Base-by-base conservation (phyloP, 2,797 vertebrate species). In the Periparus ater region DNA sequence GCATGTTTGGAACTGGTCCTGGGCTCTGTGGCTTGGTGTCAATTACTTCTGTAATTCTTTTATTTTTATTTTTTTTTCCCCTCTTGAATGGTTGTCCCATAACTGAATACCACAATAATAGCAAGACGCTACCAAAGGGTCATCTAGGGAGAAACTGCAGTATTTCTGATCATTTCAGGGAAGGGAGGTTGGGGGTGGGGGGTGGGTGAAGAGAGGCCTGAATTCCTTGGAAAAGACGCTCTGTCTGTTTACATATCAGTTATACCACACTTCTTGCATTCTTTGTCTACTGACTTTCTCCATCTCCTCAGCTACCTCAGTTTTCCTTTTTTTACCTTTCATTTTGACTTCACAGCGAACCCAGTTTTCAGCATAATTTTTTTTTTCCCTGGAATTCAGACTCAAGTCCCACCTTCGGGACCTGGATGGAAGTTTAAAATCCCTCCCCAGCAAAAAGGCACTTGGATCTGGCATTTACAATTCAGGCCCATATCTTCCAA, bases 31-130 rank as follows among this genome's bases (percentile, higher is more conserved):
- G 89, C 50, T 95, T 91, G 36, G 74, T 96, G 62, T 91, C 54
- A n/a, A n/a, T n/a, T n/a, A 74, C 83, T 91, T 94, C 77, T 65
- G 2, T 44, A 88, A 67, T 77, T 76, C 3, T 63, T 93, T 51
- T 36, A 6, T 7, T 54, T 55, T 40, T 40, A 40, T 86, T 65
- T 74, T 53, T 42, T 36, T 58, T 74, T 62, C 47, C 4, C 7
- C 55, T 72, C 44, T 73, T 86, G 82, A 74, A 65, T 91, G 32
- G 61, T 42, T 95, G 51, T 90, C 57, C 86, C 74, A 55, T 74
- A 88, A 82, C 63, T 87, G 83, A 95, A 93, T 58, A 77, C 85
- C 94, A 93, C 93, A 91, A 89, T 72, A 95, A 95, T 65, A 57
- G 91, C 60, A 94, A 80, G 71, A 94, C 30, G 9, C 60, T 96